Base-by-base conservation (phyloP, 2,888 invertebrate species). In the Aleiodes alternator region DNA sequence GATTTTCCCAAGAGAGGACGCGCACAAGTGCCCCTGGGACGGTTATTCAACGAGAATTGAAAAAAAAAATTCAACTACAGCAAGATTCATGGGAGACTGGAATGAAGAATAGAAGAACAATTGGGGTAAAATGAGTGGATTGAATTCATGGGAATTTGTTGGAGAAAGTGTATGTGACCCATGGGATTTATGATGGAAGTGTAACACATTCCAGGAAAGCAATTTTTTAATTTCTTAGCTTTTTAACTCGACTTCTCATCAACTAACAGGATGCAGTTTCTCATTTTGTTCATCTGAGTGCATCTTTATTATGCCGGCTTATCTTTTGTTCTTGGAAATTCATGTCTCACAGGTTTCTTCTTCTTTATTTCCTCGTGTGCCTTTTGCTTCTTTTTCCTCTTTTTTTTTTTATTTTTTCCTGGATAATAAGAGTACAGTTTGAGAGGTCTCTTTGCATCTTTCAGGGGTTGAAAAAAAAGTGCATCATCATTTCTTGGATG, bases 41-140 rank as follows among this genome's bases (percentile, higher is more conserved):
- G 68, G 50, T 31, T 73, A 73, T 73, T 23, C 57, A 68, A 57
- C 38, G 68, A 29, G 68, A 68, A 73, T 73, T 73, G 66, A 73
- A 73, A 73, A 73, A 23, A 23, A 23, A 23, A 23, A 23, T 68
- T 48, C 29, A 68, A 53, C 72, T 55, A 34, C 31, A 31, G 43
- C 23, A 50, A 1, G 71, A 59, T 72, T 72, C 71, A 50, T 11
- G n/a, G 50, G 61, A 50, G 59, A 29, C 23, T 31, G 29, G 59
- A 50, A 72, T 29, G 7, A 43, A 48, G 64, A 64, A 72, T 64
- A 43, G 53, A 43, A 38, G 14, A 14, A 31, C 7, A 34, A 55
- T 6, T 9, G 43, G 43, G 16, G 9, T 38, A 7, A 29, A 59
- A 59, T 59, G 14, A 31, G 34, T 34, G 34, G 38, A 31, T 14